Percentiles rank a stretch among this genome's conserved stretches.
phyloP scores from a whole-genome alignment of 2,888 invertebrate species.

The Cephus pygmeus region DNA sequence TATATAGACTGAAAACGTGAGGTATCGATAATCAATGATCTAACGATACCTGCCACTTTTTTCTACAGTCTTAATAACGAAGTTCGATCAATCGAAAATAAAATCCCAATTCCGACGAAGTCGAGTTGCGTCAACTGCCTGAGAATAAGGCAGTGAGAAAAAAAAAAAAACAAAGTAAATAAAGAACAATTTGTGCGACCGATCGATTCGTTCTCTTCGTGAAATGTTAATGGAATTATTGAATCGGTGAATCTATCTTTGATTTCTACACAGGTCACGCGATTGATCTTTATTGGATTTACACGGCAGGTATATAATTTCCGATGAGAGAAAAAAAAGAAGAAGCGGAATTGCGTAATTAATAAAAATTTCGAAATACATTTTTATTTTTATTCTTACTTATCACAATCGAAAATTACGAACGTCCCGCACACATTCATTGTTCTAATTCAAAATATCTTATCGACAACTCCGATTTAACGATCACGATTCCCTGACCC shows the following conservation, averaged over 20 bases:
- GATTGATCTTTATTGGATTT: background rate
- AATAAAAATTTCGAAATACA: too few relatives aligned
- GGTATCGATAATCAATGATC: background rate
- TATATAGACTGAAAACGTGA: background rate
- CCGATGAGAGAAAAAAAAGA: too few relatives aligned
- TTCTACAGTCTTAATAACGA: background rate
- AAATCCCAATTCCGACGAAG: background rate
- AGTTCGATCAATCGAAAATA: background rate
- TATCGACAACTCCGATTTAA: background rate
- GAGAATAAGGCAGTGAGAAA: background rate
- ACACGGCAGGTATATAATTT: background rate
- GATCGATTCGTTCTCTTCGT: conserved; percentile 24
- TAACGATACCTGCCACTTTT: background rate
- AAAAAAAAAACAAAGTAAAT: background rate
- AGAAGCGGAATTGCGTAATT: too few relatives aligned
- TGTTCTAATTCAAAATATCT: background rate
- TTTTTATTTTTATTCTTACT: too few relatives aligned
- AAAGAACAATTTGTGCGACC: background rate
- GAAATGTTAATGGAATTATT: conserved; percentile 43
- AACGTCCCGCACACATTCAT: too few relatives aligned
- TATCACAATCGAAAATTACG: too few relatives aligned
- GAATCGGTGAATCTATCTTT: background rate
- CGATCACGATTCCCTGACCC: background rate
- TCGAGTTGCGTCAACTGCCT: background rate
- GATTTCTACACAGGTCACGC: background rate